Evolutionary conservation across 2,113 vertebrate genomes (phyloP).

Genomic region (Ia io): DNA sequence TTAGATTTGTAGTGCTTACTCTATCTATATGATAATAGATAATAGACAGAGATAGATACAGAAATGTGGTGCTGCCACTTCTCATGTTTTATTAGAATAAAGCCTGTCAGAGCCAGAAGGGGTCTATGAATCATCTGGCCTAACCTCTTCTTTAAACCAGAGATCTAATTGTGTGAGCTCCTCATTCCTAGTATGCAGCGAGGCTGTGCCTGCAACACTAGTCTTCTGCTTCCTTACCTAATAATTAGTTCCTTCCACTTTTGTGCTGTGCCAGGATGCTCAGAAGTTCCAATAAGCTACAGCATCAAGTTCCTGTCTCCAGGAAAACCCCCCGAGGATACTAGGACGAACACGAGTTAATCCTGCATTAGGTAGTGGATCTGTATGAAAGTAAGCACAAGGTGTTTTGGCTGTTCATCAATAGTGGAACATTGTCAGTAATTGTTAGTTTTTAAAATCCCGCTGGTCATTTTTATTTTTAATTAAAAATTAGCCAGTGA

Average conservation of each 20-base stretch:
- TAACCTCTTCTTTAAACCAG: neutral
- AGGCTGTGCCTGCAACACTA: neutral
- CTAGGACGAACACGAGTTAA: neutral
- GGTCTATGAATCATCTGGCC: neutral
- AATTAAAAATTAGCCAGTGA: conserved; percentile 13
- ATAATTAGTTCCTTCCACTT: neutral
- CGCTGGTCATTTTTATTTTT: neutral
- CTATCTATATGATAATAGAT: neutral
- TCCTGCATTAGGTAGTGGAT: neutral
- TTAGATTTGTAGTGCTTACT: neutral
- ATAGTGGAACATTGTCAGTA: neutral
- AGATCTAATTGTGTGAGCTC: neutral
- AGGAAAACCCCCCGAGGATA: neutral
- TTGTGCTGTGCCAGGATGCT: neutral
- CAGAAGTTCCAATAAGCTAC: neutral
- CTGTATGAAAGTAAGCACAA: neutral
- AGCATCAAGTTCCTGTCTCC: neutral
- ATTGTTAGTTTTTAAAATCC: neutral
- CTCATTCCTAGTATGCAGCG: neutral
- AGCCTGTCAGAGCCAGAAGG: neutral
- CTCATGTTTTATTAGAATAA: neutral
- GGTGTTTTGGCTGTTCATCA: neutral
- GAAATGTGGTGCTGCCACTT: fast-evolving
- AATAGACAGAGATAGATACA: neutral
- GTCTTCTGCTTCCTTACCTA: neutral